Conservation (phyloP, 2,113 vertebrate genomes). For the Irena cyanogastra region DNA sequence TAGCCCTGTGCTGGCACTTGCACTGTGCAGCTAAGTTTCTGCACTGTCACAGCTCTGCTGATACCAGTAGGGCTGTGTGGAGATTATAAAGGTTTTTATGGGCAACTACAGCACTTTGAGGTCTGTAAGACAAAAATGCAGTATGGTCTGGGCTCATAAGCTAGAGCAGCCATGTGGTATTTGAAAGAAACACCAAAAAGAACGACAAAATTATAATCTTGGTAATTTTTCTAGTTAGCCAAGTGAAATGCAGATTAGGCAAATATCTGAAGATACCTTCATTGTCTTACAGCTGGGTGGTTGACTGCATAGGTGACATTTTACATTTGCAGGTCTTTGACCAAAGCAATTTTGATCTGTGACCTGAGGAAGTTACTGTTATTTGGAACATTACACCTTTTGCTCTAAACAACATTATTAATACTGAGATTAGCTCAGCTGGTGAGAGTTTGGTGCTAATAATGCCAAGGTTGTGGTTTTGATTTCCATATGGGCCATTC, state of each 20-base stretch:
- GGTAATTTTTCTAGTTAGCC: background rate
- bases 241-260: background rate
- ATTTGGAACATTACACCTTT: background rate
- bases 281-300: background rate
- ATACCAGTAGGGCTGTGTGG: background rate
- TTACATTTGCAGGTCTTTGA: background rate
- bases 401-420: background rate
- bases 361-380: background rate
- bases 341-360: background rate
- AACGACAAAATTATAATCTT: background rate
- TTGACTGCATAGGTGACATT: background rate
- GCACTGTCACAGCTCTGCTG: background rate
- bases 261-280: background rate
- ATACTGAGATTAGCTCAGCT: background rate
- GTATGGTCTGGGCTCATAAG: fast-evolving
- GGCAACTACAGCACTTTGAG: background rate
- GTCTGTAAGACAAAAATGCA: background rate
- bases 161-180: background rate
- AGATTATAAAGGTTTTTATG: background rate
- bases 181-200: background rate
- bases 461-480: background rate
- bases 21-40: background rate
- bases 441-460: background rate
- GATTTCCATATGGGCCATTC: background rate
- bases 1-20: background rate